Conservation (phyloP, 2,797 vertebrate genomes). For the Chaunax sp. region DNA sequence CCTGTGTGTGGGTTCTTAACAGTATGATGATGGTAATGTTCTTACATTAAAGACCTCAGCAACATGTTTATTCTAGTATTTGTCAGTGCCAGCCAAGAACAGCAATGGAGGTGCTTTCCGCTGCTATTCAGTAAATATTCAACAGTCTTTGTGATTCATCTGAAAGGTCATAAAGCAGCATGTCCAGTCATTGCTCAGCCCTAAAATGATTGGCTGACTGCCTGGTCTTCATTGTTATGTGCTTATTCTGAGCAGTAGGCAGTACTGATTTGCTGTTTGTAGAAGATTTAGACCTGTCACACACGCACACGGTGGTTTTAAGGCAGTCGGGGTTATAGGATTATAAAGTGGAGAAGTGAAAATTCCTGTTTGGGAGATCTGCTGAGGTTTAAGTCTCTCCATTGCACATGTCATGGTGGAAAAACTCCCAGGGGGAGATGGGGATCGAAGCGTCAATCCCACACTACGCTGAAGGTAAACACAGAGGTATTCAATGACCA, state of each 20-base stretch:
- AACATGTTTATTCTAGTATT: conserved; percentile 41
- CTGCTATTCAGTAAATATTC: conserved; percentile 72
- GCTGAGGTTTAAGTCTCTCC: conserved; percentile 78
- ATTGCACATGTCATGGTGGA: conserved; percentile 71
- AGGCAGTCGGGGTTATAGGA: conserved; percentile 75
- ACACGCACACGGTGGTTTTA: conserved; percentile 70
- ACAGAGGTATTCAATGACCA: conserved; percentile 74
- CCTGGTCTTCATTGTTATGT: conserved; percentile 64
- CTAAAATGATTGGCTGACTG: conserved; percentile 67
- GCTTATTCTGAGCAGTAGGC: conserved; percentile 64
- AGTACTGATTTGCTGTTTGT: conserved; percentile 81
- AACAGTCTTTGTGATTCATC: conserved; percentile 72
- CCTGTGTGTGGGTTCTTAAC: conserved; percentile 22
- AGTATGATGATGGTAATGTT: conserved; percentile 24
- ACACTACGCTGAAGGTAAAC: conserved; percentile 72
- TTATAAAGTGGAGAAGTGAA: conserved; percentile 80
- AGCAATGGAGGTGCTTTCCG: conserved; percentile 47
- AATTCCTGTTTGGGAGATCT: conserved; percentile 86
- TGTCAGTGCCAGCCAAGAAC: conserved; percentile 31
- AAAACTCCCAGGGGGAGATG: conserved; percentile 75
- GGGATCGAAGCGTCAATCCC: conserved; percentile 71
- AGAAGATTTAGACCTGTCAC: conserved; percentile 89
- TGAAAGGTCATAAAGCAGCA: conserved; percentile 68
- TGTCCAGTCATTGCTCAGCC: conserved; percentile 66
- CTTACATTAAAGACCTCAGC: conserved; percentile 32